These are phyloP conservation scores for Danaus melanippus DNA, from an alignment of 1,140 invertebrate genomes.

Conservation along the genomic window DNA sequence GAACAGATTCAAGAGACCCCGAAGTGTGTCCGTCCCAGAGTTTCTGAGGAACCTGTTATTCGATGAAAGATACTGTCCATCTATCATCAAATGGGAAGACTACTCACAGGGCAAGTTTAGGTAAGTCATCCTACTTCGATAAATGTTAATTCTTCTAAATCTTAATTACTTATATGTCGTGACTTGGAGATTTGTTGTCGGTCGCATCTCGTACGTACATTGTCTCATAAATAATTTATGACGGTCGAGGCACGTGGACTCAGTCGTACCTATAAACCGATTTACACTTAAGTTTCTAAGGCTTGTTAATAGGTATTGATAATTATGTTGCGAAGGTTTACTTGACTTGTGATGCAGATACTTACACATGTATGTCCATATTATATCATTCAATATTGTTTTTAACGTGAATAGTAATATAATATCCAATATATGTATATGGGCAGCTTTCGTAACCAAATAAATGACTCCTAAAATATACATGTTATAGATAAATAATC, in stretches of 20 bases:
- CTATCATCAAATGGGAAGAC: slow-evolving; percentile 90
- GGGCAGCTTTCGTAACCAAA: too few species aligned
- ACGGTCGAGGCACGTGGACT: slow-evolving; percentile 40
- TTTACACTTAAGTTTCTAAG: slow-evolving; percentile 33
- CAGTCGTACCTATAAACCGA: slow-evolving; percentile 31
- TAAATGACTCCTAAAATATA: too few species aligned
- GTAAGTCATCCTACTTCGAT: slow-evolving; percentile 36
- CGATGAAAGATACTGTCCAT: slow-evolving; percentile 83
- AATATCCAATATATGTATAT: too few species aligned
- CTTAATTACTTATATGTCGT: slow-evolving; percentile 25
- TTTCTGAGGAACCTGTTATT: slow-evolving; percentile 86
- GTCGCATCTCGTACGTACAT: slow-evolving; percentile 25
- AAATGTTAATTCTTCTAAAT: background rate
- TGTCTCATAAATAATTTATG: slow-evolving; percentile 41
- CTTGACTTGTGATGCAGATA: too few species aligned
- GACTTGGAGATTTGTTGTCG: slow-evolving; percentile 30
- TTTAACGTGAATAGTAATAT: too few species aligned
- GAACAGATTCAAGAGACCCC: slow-evolving; percentile 75
- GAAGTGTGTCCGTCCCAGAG: slow-evolving; percentile 80
- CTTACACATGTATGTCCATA: too few species aligned
- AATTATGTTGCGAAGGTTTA: slow-evolving; percentile 11
- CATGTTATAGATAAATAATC: too few species aligned
- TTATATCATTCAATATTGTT: too few species aligned
- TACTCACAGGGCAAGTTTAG: slow-evolving; percentile 86
- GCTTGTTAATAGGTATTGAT: slow-evolving; percentile 18